These are phyloP conservation scores for Eubasilissa splendida DNA, from an alignment of 2,888 invertebrate genomes.

Conservation along the genomic window DNA sequence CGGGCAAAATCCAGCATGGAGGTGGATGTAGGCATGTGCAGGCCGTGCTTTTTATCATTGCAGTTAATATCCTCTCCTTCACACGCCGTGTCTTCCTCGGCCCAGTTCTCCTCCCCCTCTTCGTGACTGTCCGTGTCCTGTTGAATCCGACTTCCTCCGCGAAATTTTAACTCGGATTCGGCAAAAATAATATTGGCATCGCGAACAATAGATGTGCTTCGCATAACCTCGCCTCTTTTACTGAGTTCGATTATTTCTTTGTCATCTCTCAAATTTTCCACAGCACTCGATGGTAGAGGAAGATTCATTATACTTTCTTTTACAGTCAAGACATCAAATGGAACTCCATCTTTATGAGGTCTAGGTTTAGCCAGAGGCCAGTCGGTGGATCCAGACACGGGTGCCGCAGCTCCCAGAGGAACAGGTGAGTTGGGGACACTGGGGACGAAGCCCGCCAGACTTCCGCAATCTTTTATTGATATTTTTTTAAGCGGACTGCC, in stretches of 20 bases:
- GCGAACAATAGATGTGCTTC: constrained; percentile 43
- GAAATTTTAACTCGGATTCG: constrained; percentile 51
- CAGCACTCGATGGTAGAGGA: constrained; percentile 13
- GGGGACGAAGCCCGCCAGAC: constrained; percentile 31
- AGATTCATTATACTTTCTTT: constrained; percentile 33
- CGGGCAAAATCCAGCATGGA: constrained; percentile 74
- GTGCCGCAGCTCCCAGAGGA: constrained; percentile 65
- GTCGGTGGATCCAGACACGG: constrained; percentile 63
- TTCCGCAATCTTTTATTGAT: constrained; percentile 48
- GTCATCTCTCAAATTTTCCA: constrained; percentile 64
- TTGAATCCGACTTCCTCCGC: constrained; percentile 33
- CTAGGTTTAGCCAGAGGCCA: constrained; percentile 63
- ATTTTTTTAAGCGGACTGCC: constrained; percentile 60
- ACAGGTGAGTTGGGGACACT: constrained; percentile 67
- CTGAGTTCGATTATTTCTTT: constrained; percentile 74
- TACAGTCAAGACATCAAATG: constrained; percentile 61
- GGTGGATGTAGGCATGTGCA: constrained; percentile 74
- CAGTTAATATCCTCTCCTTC: constrained; percentile 72
- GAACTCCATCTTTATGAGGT: constrained; percentile 61
- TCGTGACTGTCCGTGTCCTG: constrained; percentile 42
- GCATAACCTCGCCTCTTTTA: constrained; percentile 62
- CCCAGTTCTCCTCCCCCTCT: constrained; percentile 54
- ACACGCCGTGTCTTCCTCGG: constrained; percentile 55
- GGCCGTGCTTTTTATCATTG: constrained; percentile 69
- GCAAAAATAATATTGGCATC: constrained; percentile 50